Evolutionary conservation across 1,140 invertebrate genomes (phyloP), one percentile per base, ranked within the genome.

Genomic region (Drepana arcuata): DNA sequence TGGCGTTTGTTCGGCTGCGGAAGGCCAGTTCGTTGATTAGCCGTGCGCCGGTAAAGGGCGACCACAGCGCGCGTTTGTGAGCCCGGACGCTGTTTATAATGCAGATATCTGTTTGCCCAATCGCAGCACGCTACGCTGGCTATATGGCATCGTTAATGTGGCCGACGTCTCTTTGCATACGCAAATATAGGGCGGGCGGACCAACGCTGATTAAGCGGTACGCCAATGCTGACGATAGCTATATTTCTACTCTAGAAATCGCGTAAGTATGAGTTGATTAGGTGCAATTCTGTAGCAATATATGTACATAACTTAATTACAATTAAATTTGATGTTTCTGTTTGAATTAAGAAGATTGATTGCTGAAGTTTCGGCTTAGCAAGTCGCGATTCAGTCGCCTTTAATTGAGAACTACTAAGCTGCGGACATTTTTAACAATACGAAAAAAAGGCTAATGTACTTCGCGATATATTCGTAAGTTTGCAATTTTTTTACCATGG

Each of bases 101-200:
- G 82, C 77, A 83, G 82, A 84, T 83, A 83, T 83, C 77, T 83
- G 78, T 83, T 78, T 79, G 78, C 73, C 71, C 75, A 70, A 79
- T 80, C 77, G 71, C 60, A 68, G 68, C 79, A 84, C 72, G 81
- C 73, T 81, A 71, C 72, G 73, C 71, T 78, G 77, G 70, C 70
- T 83, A 83, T 84, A 83, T 81, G 77, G 78, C 78, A 83, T 84
- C 72, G 77, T 78, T 83, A 83, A 84, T 84, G 77, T 53, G 71
- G 64, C 72, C 62, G 60, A 61, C 56, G 70, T 74, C 82, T 82
- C 82, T 84, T 84, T 84, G 78, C 80, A 84, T 83, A 84, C 69
- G 77, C 78, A 83, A 84, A 83, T 79, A 80, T 82, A 78, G 68
- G 66, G 73, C 71, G 69, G 71, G 64, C 66, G 69, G 67, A 59